These are phyloP conservation scores for Thamnaconus septentrionalis DNA, from an alignment of 2,113 vertebrate genomes.

Conservation along the genomic window DNA sequence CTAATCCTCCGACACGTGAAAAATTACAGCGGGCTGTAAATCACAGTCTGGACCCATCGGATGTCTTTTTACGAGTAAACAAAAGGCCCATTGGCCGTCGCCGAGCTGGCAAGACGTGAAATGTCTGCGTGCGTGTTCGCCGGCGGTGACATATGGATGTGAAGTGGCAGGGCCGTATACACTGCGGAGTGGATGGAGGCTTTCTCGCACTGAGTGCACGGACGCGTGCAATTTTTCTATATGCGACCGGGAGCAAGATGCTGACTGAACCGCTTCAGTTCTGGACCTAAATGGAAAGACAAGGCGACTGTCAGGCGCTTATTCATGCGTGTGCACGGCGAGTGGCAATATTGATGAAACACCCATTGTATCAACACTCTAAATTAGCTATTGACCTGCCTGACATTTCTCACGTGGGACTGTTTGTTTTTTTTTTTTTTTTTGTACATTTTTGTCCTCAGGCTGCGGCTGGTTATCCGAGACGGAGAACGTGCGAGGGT, in stretches of 20 bases:
- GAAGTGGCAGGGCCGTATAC: neutral
- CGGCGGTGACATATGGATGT: conserved; percentile 25
- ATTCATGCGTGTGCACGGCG: neutral
- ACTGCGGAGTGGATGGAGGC: neutral
- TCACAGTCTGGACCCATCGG: conserved; percentile 21
- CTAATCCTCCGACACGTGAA: conserved; percentile 50
- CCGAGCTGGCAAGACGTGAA: too few species aligned
- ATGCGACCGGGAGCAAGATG: conserved; percentile 8
- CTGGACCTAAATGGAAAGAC: neutral
- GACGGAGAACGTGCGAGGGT: conserved; percentile 8
- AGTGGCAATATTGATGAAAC: neutral
- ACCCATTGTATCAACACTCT: neutral
- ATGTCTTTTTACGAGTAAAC: too few species aligned
- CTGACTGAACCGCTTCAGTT: neutral
- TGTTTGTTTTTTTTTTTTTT: conserved; percentile 3
- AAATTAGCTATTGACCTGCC: conserved; percentile 2
- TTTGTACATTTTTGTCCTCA: neutral
- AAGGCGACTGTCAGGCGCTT: conserved; percentile 8
- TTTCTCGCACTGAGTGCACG: conserved; percentile 18
- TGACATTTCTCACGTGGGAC: conserved; percentile 3
- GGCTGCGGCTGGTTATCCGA: conserved; percentile 1
- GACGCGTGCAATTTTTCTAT: conserved; percentile 12
- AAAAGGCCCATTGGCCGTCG: too few species aligned
- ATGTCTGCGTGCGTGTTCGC: neutral
- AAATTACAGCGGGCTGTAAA: conserved; percentile 37